These are phyloP conservation scores for Stegana nigrithorax DNA, from an alignment of 2,888 invertebrate species.

Conservation along the genomic window DNA sequence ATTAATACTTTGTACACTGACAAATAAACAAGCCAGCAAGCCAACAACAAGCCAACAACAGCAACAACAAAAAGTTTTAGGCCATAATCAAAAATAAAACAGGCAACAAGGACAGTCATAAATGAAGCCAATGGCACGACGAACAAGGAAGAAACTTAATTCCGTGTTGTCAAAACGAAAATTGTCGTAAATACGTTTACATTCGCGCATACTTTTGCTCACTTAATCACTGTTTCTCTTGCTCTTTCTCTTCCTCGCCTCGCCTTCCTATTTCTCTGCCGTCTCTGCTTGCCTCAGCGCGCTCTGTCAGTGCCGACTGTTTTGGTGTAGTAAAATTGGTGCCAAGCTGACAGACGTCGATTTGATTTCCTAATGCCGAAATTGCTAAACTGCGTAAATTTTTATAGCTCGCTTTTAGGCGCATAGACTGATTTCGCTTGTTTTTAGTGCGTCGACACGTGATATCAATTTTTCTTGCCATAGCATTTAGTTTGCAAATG, in stretches of 20 bases:
- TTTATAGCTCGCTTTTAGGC: conserved; percentile 2
- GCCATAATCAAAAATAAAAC: background rate
- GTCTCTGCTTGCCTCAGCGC: too few species aligned
- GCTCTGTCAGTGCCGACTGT: too few species aligned
- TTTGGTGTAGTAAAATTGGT: background rate
- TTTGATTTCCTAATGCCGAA: background rate
- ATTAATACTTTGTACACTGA: conserved; percentile 42
- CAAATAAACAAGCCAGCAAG: background rate
- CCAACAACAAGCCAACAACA: background rate
- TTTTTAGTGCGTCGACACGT: conserved; percentile 41
- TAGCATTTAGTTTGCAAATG: too few species aligned
- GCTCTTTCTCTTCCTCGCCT: too few species aligned
- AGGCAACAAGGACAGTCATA: background rate
- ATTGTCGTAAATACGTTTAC: background rate
- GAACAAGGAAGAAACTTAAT: background rate
- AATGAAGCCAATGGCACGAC: background rate
- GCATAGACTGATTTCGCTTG: conserved; percentile 1
- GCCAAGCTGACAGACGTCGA: background rate
- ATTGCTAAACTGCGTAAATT: too few species aligned
- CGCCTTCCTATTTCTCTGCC: too few species aligned
- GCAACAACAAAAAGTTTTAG: background rate
- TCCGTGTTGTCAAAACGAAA: background rate
- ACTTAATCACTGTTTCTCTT: too few species aligned
- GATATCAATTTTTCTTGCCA: conserved; percentile 41
- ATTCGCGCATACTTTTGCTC: background rate